These are phyloP conservation scores for Coelopa pilipes DNA, from an alignment of 2,888 invertebrate genomes.

Conservation along the genomic window DNA sequence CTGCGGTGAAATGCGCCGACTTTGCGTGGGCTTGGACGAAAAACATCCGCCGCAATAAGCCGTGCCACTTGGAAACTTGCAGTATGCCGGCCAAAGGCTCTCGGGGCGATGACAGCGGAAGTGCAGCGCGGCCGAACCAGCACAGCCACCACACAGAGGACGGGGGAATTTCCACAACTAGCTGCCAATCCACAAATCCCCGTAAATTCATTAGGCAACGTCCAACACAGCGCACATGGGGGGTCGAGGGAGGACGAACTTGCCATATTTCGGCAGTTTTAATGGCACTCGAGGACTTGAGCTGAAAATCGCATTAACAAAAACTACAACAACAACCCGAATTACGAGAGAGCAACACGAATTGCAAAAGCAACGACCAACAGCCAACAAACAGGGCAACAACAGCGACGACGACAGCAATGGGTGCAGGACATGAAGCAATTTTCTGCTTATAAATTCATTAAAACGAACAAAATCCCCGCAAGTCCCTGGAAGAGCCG, in stretches of 20 bases:
- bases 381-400: slow-evolving; percentile 8
- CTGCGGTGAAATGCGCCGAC: too few relatives aligned
- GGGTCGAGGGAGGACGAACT: neutral
- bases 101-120: too few relatives aligned
- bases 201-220: slow-evolving; percentile 16
- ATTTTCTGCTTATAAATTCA: slow-evolving; percentile 37
- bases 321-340: slow-evolving; percentile 27
- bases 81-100: too few relatives aligned
- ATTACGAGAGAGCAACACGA: neutral
- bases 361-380: slow-evolving; percentile 5
- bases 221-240: too few relatives aligned
- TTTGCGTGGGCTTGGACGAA: too few relatives aligned
- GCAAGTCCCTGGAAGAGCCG: neutral
- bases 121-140: too few relatives aligned
- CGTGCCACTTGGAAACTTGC: too few relatives aligned
- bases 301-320: slow-evolving; percentile 36
- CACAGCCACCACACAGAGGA: too few relatives aligned
- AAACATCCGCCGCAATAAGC: neutral
- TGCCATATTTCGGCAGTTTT: slow-evolving; percentile 5
- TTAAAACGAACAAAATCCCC: slow-evolving; percentile 33
- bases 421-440: slow-evolving; percentile 18
- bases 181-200: neutral
- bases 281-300: slow-evolving; percentile 29
- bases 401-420: neutral
- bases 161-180: too few relatives aligned